Conservation (phyloP, 2,888 invertebrate genomes). For the Dilophus febrilis region DNA sequence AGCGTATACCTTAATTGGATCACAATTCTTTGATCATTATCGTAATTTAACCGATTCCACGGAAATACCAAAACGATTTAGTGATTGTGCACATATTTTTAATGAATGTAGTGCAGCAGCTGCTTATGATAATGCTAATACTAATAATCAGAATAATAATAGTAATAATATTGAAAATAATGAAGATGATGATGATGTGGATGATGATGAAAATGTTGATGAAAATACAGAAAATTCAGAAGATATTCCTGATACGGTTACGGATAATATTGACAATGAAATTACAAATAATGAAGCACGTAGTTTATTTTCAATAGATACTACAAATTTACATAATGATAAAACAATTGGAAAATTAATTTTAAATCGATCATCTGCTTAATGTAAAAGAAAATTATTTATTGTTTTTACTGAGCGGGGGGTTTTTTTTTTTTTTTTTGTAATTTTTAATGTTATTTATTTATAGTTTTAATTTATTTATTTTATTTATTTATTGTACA, state of each 20-base stretch:
- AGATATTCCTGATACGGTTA: neutral
- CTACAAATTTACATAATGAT: too few species aligned
- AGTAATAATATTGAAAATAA: conserved; percentile 23
- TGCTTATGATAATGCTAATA: conserved; percentile 22
- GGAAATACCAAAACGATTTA: conserved; percentile 19
- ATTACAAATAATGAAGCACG: too few species aligned
- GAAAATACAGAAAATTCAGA: neutral
- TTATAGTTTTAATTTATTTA: too few species aligned
- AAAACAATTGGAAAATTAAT: too few species aligned
- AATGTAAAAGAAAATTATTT: too few species aligned
- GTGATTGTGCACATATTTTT: conserved; percentile 23
- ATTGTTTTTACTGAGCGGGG: too few species aligned
- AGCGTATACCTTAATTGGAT: conserved; percentile 27
- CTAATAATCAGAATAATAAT: conserved; percentile 25
- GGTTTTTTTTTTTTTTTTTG: too few species aligned
- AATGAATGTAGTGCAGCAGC: conserved; percentile 24
- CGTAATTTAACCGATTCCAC: conserved; percentile 8
- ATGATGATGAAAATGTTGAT: neutral
- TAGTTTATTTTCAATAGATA: too few species aligned
- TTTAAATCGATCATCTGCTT: too few species aligned
- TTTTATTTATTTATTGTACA: too few species aligned
- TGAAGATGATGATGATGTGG: conserved; percentile 23
- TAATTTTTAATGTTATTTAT: too few species aligned
- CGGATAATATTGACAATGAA: too few species aligned
- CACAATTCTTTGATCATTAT: conserved; percentile 11